A percentile compares a stretch with the other conserved stretches of the same genome.
phyloP scores from a whole-genome alignment of 2,888 invertebrate genomes.

The Drosophila paramelanica region DNA sequence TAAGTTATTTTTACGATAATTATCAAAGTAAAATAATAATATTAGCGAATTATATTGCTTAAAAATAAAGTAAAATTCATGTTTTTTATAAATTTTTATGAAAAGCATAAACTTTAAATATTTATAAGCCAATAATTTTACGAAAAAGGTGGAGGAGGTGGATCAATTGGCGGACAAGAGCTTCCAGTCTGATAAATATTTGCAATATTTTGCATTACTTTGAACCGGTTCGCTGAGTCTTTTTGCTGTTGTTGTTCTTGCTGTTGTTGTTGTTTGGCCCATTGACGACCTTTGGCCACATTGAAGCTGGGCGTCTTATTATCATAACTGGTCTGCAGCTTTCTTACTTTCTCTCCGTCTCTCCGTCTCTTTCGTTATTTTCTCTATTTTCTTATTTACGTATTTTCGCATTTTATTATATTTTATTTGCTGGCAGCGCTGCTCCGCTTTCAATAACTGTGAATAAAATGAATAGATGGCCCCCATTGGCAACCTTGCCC shows the following conservation, averaged over 20 bases:
- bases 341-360: neutral
- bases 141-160: neutral
- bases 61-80: no score
- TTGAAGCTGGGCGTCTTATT: constrained; percentile 26
- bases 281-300: constrained; percentile 26
- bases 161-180: neutral
- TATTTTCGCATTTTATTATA: constrained; percentile 52
- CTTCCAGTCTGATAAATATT: neutral
- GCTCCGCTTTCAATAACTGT: constrained; percentile 71
- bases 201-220: constrained; percentile 5
- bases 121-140: neutral
- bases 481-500: constrained; percentile 56
- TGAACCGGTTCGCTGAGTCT: constrained; percentile 2
- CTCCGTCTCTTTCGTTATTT: constrained; percentile 1
- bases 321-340: constrained; percentile 13
- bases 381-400: constrained; percentile 17
- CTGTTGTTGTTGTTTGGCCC: constrained; percentile 9
- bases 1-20: no score
- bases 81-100: no score
- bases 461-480: constrained; percentile 64
- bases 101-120: neutral
- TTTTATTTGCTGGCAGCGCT: constrained; percentile 62
- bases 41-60: no score
- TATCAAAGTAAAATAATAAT: no score
- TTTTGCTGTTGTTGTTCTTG: neutral